phyloP scores from a whole-genome alignment of 2,888 invertebrate genomes.

The Metacarcinus magister region DNA sequence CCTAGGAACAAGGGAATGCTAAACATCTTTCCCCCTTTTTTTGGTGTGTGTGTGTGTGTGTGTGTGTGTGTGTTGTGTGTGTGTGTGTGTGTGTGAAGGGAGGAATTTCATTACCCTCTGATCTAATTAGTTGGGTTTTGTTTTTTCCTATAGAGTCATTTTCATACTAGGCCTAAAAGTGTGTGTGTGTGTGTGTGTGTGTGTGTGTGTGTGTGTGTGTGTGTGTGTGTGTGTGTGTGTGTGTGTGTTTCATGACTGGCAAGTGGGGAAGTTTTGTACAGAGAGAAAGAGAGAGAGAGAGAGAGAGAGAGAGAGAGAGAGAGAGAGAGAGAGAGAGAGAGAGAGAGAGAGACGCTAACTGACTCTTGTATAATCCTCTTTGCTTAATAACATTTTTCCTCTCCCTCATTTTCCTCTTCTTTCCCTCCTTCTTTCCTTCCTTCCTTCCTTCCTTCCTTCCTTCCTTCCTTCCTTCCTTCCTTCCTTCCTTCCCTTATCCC shows the following conservation, averaged over 20 bases:
- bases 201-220: constrained; percentile 30
- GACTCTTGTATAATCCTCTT: constrained; percentile 40
- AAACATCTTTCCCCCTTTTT: not conserved
- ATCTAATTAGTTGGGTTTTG: not conserved
- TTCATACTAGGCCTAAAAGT: not conserved
- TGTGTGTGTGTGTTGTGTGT: constrained; percentile 20
- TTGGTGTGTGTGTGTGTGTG: not conserved
- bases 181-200: constrained; percentile 38
- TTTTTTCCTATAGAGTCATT: not conserved
- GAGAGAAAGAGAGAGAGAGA: not conserved
- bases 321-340: constrained; percentile 41
- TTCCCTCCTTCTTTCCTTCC: not conserved
- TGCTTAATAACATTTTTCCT: constrained; percentile 41
- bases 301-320: not conserved
- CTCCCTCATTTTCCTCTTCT: not conserved
- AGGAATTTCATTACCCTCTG: not conserved
- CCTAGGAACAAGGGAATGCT: not conserved
- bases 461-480: too few species aligned
- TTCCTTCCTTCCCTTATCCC: too few species aligned
- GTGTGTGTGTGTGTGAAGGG: constrained; percentile 8
- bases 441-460: not conserved
- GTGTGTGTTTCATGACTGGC: constrained; percentile 14
- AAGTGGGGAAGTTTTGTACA: not conserved
- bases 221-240: constrained; percentile 41
- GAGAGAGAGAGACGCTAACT: constrained; percentile 21